A percentile compares a stretch with the other conserved stretches of the same genome.
These are phyloP conservation scores for Lontra canadensis DNA, from an alignment of 2,113 vertebrate genomes.

Conservation along the genomic window DNA sequence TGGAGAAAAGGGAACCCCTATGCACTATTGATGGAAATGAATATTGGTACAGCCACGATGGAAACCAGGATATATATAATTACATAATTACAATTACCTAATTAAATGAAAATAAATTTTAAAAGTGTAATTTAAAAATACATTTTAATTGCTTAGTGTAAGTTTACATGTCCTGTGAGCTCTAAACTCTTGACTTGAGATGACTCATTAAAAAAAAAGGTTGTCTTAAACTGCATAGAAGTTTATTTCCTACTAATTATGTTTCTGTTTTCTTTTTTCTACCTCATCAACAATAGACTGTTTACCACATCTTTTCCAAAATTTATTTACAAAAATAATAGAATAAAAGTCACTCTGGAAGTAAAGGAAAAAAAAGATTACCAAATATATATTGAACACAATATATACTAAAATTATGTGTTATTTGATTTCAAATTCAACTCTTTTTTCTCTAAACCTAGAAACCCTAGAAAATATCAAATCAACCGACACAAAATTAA, in stretches of 20 bases:
- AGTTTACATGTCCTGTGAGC: background rate
- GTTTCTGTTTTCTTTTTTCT: background rate
- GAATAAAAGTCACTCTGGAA: background rate
- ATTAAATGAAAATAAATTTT: background rate
- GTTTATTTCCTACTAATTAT: background rate
- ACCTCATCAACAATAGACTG: background rate
- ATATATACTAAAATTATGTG: background rate
- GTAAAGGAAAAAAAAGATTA: background rate
- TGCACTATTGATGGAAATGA: background rate
- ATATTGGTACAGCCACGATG: background rate
- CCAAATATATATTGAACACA: background rate
- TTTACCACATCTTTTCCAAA: background rate
- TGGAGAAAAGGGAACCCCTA: background rate
- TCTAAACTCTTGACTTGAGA: background rate
- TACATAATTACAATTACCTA: background rate
- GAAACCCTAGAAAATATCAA: background rate
- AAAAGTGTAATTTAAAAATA: background rate
- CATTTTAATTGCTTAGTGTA: background rate
- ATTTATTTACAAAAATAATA: background rate
- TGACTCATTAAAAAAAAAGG: background rate
- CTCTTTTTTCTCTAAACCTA: background rate
- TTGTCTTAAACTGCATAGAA: background rate
- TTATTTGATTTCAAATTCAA: background rate
- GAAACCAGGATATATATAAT: background rate
- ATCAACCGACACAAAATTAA: background rate